Percentiles rank a stretch among this genome's conserved stretches.
Evolutionary conservation across 2,113 vertebrate genomes (phyloP).

Genomic region (Passer montanus): DNA sequence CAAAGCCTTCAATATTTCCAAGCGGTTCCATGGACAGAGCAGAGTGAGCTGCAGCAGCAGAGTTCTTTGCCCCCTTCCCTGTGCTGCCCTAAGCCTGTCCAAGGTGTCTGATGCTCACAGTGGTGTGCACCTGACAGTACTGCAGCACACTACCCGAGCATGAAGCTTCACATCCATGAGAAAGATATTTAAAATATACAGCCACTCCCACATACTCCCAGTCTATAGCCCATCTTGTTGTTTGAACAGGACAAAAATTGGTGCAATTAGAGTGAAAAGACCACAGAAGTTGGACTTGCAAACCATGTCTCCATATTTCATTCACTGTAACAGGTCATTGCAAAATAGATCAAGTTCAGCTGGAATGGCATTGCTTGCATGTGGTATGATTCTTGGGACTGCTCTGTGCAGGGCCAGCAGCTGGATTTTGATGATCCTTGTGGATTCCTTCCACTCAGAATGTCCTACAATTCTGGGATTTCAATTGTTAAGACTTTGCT

Average conservation of each 20-base stretch:
- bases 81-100: not conserved
- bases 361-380: not conserved
- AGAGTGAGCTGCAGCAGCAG: not conserved
- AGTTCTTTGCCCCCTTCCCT: not conserved
- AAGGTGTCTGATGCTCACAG: not conserved
- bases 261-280: not conserved
- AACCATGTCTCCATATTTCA: not conserved
- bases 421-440: not conserved
- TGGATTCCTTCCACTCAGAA: not conserved
- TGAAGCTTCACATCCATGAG: not conserved
- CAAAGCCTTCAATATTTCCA: constrained; percentile 1
- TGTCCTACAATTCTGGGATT: not conserved
- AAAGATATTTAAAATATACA: not conserved
- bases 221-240: not conserved
- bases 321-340: not conserved
- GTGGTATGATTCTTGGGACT: not conserved
- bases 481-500: not conserved
- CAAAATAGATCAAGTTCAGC: not conserved
- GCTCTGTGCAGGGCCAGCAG: not conserved
- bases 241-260: not conserved
- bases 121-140: not conserved
- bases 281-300: not conserved
- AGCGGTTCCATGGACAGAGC: not conserved
- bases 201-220: not conserved
- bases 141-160: not conserved